phyloP scores from a whole-genome alignment of 2,888 invertebrate species.

The Drosophila differens region DNA sequence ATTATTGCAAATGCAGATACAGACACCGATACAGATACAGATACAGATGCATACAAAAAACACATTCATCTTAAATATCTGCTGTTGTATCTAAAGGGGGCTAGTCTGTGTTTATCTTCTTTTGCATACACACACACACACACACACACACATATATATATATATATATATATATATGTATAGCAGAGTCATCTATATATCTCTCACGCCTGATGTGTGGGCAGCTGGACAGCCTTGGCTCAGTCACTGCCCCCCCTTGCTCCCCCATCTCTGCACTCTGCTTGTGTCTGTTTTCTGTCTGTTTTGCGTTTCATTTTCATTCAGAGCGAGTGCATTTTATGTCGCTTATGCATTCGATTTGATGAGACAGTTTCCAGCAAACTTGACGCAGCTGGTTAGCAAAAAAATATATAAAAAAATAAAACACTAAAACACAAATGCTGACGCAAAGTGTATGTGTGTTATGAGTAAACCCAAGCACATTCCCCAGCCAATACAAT shows the following conservation, averaged over 20 bases:
- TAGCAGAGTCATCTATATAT: constrained; percentile 1
- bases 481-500: constrained; percentile 30
- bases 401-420: not conserved
- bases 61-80: constrained; percentile 14
- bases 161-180: not conserved
- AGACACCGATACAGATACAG: not conserved
- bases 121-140: not conserved
- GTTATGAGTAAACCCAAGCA: constrained; percentile 7
- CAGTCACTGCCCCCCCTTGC: not conserved
- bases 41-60: not conserved
- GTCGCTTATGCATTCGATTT: constrained; percentile 37
- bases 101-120: constrained; percentile 6
- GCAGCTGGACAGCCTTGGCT: constrained; percentile 43
- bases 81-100: constrained; percentile 2
- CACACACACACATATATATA: not conserved
- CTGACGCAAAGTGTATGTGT: constrained; percentile 40
- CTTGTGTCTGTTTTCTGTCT: constrained; percentile 16
- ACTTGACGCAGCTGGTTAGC: constrained; percentile 43
- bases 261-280: not conserved
- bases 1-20: constrained; percentile 22
- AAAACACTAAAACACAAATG: constrained; percentile 16
- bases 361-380: constrained; percentile 36
- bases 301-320: constrained; percentile 34
- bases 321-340: constrained; percentile 44
- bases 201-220: constrained; percentile 35